Evolutionary conservation across 2,888 invertebrate genomes (phyloP).

Genomic region (Cacoxenus indagator): DNA sequence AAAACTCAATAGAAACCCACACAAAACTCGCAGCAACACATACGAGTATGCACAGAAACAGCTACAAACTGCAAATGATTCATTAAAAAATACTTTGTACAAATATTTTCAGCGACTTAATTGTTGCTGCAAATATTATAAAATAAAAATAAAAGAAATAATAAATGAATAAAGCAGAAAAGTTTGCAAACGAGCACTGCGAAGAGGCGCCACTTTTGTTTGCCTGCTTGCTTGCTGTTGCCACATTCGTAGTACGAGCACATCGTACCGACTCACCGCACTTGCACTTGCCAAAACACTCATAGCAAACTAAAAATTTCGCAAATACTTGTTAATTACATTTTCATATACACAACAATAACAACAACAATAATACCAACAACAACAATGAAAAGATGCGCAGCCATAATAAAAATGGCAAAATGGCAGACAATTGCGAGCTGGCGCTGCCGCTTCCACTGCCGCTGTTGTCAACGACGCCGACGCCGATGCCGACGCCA

Average conservation of each 20-base stretch:
- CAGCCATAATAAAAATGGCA: constrained; percentile 2
- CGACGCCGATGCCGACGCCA: background rate
- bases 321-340: constrained; percentile 22
- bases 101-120: constrained; percentile 4
- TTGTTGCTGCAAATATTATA: background rate
- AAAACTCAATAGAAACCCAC: background rate
- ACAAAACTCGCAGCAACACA: too few species aligned
- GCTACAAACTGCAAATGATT: constrained; percentile 3
- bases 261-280: too few species aligned
- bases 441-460: background rate
- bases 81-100: constrained; percentile 12
- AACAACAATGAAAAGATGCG: background rate
- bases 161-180: background rate
- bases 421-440: too few species aligned
- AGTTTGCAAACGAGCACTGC: background rate
- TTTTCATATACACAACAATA: constrained; percentile 17
- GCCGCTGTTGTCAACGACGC: too few species aligned
- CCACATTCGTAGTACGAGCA: too few species aligned
- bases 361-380: background rate
- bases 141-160: background rate
- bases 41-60: too few species aligned
- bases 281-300: too few species aligned
- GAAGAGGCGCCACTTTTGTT: background rate
- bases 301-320: constrained; percentile 7
- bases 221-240: too few species aligned